phyloP scores from a whole-genome alignment of 2,888 invertebrate genomes.

The Prenolepis imparis region DNA sequence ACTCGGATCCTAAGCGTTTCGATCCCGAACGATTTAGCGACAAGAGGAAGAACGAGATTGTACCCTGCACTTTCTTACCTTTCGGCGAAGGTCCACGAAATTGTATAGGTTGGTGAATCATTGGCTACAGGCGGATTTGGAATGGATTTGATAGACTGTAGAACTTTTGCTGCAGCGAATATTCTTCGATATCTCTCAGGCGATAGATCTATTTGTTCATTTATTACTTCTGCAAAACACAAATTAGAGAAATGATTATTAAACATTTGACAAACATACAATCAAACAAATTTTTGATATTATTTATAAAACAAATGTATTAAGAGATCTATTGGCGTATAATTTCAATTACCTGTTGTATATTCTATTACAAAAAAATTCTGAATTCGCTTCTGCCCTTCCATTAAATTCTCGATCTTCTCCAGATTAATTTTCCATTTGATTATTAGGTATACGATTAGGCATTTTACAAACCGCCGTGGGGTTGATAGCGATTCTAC shows the following conservation, averaged over 20 bases:
- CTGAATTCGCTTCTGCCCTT: not conserved
- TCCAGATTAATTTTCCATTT: not conserved
- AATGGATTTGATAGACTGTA: not conserved
- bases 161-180: not conserved
- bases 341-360: not conserved
- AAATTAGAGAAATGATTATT: not conserved
- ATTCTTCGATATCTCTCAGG: not conserved
- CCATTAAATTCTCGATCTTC: not conserved
- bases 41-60: constrained; percentile 76
- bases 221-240: not conserved
- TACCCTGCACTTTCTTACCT: constrained; percentile 76
- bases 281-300: not conserved
- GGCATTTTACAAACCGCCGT: constrained; percentile 77
- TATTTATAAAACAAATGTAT: not conserved
- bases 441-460: constrained; percentile 72
- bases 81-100: constrained; percentile 80
- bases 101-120: constrained; percentile 75
- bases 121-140: not conserved
- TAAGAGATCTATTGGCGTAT: not conserved
- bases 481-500: constrained; percentile 76
- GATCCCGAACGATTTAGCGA: constrained; percentile 82
- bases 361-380: not conserved
- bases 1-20: constrained; percentile 72
- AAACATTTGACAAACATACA: not conserved
- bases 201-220: not conserved